phyloP scores from a whole-genome alignment of 2,888 invertebrate genomes.

The Apeira syringaria region DNA sequence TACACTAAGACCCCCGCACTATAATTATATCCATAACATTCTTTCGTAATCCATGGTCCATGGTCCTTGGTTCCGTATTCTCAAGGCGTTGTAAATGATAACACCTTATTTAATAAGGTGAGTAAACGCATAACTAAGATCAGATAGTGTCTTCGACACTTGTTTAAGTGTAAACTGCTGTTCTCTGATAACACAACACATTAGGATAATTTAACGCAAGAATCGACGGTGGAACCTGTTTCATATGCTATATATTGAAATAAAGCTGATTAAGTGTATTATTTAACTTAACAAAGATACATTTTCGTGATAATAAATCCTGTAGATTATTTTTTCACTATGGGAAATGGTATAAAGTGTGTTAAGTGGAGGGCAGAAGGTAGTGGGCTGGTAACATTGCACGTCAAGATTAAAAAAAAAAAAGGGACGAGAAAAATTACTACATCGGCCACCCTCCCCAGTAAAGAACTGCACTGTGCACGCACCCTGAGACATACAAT shows the following conservation, averaged over 20 bases:
- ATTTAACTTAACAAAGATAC: conserved; percentile 40
- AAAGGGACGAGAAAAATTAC: no score
- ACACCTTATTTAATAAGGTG: conserved; percentile 74
- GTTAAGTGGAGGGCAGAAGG: no score
- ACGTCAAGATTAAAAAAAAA: no score
- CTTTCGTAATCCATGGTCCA: conserved; percentile 31
- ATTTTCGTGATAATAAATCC: conserved; percentile 8
- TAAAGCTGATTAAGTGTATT: conserved; percentile 52
- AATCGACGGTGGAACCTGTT: conserved; percentile 48
- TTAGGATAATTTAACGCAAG: conserved; percentile 74
- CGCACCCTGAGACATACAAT: no score
- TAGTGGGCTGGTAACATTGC: no score
- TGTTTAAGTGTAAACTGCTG: conserved; percentile 82
- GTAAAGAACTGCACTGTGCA: no score
- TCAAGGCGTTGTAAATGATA: conserved; percentile 52
- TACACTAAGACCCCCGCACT: no score
- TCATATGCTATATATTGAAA: conserved; percentile 49
- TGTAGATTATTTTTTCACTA: no score
- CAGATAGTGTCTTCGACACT: conserved; percentile 68
- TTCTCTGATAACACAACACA: conserved; percentile 77
- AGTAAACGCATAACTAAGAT: conserved; percentile 67
- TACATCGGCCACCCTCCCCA: no score
- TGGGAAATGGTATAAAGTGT: no score
- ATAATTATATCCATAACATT: not conserved
- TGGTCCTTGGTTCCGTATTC: conserved; percentile 29